These are phyloP conservation scores for Otolemur garnettii DNA, from an alignment of 2,113 vertebrate species.

Conservation along the genomic window DNA sequence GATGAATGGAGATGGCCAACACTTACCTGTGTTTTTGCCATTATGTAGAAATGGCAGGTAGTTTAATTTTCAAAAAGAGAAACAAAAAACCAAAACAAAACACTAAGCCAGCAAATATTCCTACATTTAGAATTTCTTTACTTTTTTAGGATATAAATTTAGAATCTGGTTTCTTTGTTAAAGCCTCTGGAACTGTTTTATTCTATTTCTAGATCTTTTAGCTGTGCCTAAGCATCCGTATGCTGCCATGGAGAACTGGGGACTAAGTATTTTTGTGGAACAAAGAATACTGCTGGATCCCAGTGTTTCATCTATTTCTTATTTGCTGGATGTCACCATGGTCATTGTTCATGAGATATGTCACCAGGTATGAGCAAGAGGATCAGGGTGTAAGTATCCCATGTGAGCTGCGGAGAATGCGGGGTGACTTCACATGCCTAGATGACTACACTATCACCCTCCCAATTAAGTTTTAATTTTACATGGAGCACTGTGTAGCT, in stretches of 20 bases:
- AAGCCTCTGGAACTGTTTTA: conserved; percentile 83
- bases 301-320: conserved; percentile 93
- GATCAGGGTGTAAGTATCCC: conserved; percentile 74
- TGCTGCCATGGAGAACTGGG: conserved; percentile 96
- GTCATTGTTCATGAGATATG: conserved; percentile 94
- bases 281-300: conserved; percentile 95
- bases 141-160: conserved; percentile 52
- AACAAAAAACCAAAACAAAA: no score
- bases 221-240: conserved; percentile 95
- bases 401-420: conserved; percentile 11
- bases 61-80: conserved; percentile 34
- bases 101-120: not conserved
- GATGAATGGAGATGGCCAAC: conserved; percentile 34
- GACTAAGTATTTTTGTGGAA: conserved; percentile 95
- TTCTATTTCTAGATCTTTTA: conserved; percentile 93
- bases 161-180: conserved; percentile 45
- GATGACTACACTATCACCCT: conserved; percentile 11
- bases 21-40: conserved; percentile 58
- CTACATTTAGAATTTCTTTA: conserved; percentile 60
- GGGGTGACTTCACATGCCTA: conserved; percentile 27
- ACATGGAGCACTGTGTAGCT: not conserved
- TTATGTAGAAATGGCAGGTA: conserved; percentile 28
- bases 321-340: conserved; percentile 95
- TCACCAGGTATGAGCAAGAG: conserved; percentile 91
- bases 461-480: conserved; percentile 62